Evolutionary conservation across 2,888 invertebrate genomes (phyloP).

Genomic region (Pyrrhosoma nymphula): DNA sequence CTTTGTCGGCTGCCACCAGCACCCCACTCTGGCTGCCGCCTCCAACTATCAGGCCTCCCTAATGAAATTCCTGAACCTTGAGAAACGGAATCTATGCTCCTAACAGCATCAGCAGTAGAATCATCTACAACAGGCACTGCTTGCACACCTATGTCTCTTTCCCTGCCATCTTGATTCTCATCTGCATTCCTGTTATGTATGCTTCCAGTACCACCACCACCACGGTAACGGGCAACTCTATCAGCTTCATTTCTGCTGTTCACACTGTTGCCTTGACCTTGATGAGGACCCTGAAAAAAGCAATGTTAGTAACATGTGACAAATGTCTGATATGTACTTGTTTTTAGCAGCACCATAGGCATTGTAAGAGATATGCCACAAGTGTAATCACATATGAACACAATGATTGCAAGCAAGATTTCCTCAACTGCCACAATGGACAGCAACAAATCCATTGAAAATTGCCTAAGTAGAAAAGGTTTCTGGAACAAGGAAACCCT

Average conservation of each 20-base stretch:
- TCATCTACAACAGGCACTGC: slow-evolving; percentile 75
- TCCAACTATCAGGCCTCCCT: slow-evolving; percentile 80
- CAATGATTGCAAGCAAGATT: no score
- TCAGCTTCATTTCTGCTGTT: slow-evolving; percentile 72
- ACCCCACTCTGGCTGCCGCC: slow-evolving; percentile 77
- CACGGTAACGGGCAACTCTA: slow-evolving; percentile 80
- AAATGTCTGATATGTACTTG: background rate
- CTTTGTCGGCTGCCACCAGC: slow-evolving; percentile 77
- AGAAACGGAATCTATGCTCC: slow-evolving; percentile 74
- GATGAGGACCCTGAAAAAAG: slow-evolving; percentile 29
- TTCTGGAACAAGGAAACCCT: no score
- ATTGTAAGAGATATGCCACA: no score
- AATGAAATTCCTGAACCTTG: slow-evolving; percentile 46
- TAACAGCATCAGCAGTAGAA: slow-evolving; percentile 47
- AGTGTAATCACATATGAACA: no score
- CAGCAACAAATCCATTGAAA: no score
- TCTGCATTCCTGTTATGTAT: slow-evolving; percentile 78
- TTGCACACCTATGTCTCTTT: slow-evolving; percentile 71
- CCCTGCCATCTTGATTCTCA: slow-evolving; percentile 76
- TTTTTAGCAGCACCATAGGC: background rate
- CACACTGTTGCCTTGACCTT: slow-evolving; percentile 1
- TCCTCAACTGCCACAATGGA: no score
- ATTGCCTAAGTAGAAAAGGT: no score
- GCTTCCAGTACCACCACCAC: slow-evolving; percentile 79
- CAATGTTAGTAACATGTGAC: background rate